Evolutionary conservation across 2,113 vertebrate species (phyloP).

Genomic region (Ictidomys tridecemlineatus): DNA sequence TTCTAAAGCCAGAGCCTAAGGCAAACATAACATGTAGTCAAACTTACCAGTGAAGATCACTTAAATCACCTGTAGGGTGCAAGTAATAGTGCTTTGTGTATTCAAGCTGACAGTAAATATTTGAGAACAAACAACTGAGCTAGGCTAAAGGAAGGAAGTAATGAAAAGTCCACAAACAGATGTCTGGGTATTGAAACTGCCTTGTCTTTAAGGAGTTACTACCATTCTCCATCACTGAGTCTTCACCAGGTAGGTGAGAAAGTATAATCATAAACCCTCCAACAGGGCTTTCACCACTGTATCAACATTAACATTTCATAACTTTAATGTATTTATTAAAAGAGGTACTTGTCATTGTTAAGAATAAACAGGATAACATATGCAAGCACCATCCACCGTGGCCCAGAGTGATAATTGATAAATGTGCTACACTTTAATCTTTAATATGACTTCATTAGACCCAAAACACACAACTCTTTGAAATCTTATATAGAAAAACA

Average conservation of each 20-base stretch:
- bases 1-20: not conserved
- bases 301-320: not conserved
- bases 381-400: not conserved
- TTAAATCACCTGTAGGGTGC: not conserved
- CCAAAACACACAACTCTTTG: not conserved
- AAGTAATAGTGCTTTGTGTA: constrained; percentile 38
- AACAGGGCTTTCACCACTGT: not conserved
- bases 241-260: not conserved
- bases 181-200: not conserved
- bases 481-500: not conserved
- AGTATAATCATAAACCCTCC: not conserved
- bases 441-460: not conserved
- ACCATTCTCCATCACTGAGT: not conserved
- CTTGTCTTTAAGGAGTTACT: constrained; percentile 16
- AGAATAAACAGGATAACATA: not conserved
- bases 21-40: not conserved
- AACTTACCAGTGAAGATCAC: constrained; percentile 1
- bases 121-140: constrained; percentile 44
- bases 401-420: not conserved
- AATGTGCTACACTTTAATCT: not conserved
- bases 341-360: not conserved
- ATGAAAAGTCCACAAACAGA: not conserved
- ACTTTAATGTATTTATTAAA: not conserved
- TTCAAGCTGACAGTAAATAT: constrained; percentile 57
- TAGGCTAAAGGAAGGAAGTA: not conserved